Conservation (phyloP, 2,113 vertebrate genomes). For the Onychostruthus taczanowskii region DNA sequence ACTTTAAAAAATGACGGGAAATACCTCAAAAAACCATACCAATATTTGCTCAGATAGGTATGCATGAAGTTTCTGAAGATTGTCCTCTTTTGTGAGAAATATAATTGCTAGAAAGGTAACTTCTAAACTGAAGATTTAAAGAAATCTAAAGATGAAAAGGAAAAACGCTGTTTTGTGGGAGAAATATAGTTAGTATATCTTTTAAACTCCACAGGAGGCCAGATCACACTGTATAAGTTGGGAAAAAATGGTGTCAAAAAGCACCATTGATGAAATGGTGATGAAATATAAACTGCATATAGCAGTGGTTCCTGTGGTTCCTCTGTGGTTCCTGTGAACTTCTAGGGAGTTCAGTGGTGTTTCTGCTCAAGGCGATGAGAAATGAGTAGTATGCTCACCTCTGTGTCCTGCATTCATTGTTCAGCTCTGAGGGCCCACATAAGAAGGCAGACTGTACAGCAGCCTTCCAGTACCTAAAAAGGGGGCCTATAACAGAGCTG, state of each 20-base stretch:
- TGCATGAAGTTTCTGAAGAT: background rate
- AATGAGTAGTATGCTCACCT: background rate
- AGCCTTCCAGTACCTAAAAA: background rate
- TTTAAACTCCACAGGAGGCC: background rate
- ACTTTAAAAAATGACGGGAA: fast-evolving
- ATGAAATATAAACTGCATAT: background rate
- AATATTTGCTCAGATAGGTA: background rate
- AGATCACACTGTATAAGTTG: background rate
- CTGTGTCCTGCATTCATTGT: background rate
- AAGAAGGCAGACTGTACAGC: background rate
- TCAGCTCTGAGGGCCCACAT: background rate
- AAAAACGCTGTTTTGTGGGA: background rate
- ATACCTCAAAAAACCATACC: background rate
- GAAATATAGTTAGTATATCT: background rate
- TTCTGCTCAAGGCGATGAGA: background rate
- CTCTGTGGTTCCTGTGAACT: background rate
- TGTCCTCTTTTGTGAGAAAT: background rate
- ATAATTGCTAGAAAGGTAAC: background rate
- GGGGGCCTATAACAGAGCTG: background rate
- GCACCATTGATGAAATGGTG: too few relatives aligned
- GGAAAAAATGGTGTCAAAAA: background rate
- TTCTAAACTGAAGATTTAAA: background rate
- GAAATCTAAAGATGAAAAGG: background rate
- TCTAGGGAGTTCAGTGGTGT: background rate
- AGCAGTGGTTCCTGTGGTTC: background rate